Percentiles rank a stretch among this genome's conserved stretches.
These are phyloP conservation scores for Sitophilus oryzae DNA, from an alignment of 1,140 invertebrate species.

Conservation along the genomic window DNA sequence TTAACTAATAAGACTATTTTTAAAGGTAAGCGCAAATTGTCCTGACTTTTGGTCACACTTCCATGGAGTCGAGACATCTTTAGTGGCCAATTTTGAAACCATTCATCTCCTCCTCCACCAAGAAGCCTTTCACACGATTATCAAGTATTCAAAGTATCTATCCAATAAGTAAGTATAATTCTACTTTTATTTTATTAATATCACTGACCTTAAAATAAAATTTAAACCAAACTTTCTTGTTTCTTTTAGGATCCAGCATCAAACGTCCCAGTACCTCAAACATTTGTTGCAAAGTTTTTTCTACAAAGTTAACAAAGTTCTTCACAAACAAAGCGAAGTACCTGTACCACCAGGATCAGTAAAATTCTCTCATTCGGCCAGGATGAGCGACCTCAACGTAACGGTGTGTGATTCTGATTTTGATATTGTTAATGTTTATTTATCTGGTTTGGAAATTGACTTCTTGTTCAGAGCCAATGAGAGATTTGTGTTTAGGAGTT, in stretches of 20 bases:
- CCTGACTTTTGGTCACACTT: conserved; percentile 78
- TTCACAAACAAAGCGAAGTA: conserved; percentile 48
- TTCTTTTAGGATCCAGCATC: conserved; percentile 24
- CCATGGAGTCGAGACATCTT: conserved; percentile 71
- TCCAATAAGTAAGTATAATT: conserved; percentile 43
- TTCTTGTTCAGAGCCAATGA: conserved; percentile 75
- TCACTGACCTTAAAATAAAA: conserved; percentile 13
- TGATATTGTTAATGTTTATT: conserved; percentile 61
- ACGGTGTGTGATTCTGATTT: conserved; percentile 65
- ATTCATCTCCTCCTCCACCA: conserved; percentile 64
- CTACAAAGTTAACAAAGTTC: conserved; percentile 14
- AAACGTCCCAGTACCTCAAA: conserved; percentile 22
- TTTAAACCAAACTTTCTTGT: neutral
- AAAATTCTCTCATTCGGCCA: conserved; percentile 69
- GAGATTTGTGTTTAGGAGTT: conserved; percentile 65
- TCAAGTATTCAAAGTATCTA: conserved; percentile 55
- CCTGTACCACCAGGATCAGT: conserved; percentile 70
- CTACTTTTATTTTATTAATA: conserved; percentile 2
- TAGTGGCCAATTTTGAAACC: conserved; percentile 62
- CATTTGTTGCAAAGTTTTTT: conserved; percentile 5
- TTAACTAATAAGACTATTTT: conserved; percentile 9
- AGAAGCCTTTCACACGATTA: conserved; percentile 64
- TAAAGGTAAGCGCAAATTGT: conserved; percentile 68
- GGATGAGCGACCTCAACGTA: conserved; percentile 56
- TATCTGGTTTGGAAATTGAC: conserved; percentile 64